Percentiles rank a stretch among this genome's conserved stretches.
Evolutionary conservation across 2,888 invertebrate species (phyloP).

Genomic region (Limnephilus auricula): DNA sequence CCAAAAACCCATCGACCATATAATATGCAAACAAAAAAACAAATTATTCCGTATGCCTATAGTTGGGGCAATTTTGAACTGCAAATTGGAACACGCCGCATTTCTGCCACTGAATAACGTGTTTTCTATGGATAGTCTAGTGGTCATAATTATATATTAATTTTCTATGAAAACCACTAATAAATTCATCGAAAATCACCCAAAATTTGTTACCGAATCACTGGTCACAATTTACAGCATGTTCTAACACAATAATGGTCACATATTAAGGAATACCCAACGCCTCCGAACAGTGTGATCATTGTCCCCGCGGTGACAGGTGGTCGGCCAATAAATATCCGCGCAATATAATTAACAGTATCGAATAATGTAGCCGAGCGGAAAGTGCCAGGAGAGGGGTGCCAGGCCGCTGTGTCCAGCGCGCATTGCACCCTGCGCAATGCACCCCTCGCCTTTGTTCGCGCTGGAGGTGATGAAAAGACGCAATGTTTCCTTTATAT

Average conservation of each 20-base stretch:
- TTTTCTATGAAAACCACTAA: not conserved
- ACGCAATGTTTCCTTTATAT: slow-evolving; percentile 7
- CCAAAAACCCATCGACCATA: no score
- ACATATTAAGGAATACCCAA: slow-evolving; percentile 16
- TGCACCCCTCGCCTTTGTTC: not conserved
- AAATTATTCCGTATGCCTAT: no score
- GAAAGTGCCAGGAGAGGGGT: slow-evolving; percentile 19
- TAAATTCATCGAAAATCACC: not conserved
- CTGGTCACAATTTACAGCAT: not conserved
- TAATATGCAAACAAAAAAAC: no score
- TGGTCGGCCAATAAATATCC: slow-evolving; percentile 31
- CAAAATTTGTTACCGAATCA: not conserved
- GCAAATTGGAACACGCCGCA: not conserved
- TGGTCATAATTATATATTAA: not conserved
- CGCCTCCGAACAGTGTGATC: not conserved
- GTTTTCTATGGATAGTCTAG: not conserved
- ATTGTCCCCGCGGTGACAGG: slow-evolving; percentile 29
- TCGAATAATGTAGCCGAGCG: not conserved
- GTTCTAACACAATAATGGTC: slow-evolving; percentile 2
- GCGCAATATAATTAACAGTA: slow-evolving; percentile 29
- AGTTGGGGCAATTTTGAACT: not conserved
- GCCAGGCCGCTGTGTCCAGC: not conserved
- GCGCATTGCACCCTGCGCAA: not conserved
- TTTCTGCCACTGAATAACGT: no score
- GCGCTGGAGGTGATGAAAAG: not conserved